Conservation (phyloP, 2,888 invertebrate genomes). For the Tetrapedia diversipes region DNA sequence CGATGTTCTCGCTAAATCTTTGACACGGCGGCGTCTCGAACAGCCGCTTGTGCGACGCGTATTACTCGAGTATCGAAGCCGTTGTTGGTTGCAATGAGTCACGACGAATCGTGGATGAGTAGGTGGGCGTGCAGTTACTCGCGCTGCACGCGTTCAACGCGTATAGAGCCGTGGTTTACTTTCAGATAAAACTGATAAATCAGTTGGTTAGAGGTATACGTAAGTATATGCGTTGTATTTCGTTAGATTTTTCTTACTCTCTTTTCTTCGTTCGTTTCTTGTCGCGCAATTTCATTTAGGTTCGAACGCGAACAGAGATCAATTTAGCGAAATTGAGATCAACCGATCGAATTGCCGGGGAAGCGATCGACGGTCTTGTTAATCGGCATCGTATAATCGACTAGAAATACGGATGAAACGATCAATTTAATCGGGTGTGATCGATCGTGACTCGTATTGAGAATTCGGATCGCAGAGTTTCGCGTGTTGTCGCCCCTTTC, state of each 20-base stretch:
- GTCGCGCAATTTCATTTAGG: too few species aligned
- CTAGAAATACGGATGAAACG: too few species aligned
- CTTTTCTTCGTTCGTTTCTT: too few species aligned
- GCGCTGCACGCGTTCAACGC: constrained; percentile 48
- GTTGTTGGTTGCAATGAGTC: constrained; percentile 64
- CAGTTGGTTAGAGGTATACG: too few species aligned
- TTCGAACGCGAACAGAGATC: too few species aligned
- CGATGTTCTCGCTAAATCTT: background rate
- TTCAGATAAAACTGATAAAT: too few species aligned
- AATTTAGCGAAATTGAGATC: background rate
- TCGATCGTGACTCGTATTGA: too few species aligned
- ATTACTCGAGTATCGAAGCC: constrained; percentile 42
- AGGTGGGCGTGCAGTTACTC: constrained; percentile 69
- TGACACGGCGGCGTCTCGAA: constrained; percentile 32
- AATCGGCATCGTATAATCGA: too few species aligned
- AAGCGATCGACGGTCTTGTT: background rate
- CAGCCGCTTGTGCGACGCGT: constrained; percentile 42
- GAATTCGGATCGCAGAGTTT: constrained; percentile 25
- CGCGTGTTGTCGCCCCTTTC: constrained; percentile 36
- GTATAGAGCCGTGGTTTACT: background rate
- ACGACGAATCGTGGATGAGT: constrained; percentile 65
- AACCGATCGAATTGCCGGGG: background rate
- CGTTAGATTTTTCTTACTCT: too few species aligned
- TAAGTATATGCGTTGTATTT: too few species aligned
- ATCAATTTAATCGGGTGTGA: background rate